Base-by-base conservation (phyloP, 1,140 invertebrate species). In the Papilio dardanus region DNA sequence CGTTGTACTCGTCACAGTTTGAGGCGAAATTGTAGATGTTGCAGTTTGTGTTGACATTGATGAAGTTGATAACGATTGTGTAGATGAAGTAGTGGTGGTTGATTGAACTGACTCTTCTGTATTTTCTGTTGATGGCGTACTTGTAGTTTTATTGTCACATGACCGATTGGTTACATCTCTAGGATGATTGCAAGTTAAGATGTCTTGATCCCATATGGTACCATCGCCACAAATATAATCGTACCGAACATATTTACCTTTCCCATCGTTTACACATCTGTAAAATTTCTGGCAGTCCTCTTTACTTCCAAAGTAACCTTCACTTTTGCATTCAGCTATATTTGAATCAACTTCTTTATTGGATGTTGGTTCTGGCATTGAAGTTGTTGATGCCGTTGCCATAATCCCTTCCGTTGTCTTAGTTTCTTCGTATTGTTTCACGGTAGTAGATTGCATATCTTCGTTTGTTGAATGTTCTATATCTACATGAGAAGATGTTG, bases 261-360 rank as follows among this genome's bases (percentile, higher is more conserved):
- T 94, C 31, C 95, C 95, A 79, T 95, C 94, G 75, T 95, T 91
- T 1, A 97, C 96, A 84, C 96, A 97, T 71, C 96, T 94, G 81
- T 96, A 96, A 82, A 96, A 96, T 82, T 96, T 96, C 66, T 94
- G 94, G 84, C 96, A 97, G 30, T 77, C 62, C 31, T 67, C 50
- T n/a, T 42, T 31, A 66, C 73, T 58, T 14, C 69, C 75, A 76
- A 71, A 71, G 37, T 65, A 76, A 37, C 75, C 75, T 65, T 71
- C 50, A 12, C 3, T 37, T 24, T 28, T n/a, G 66, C 75, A 76
- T 30, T 73, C n/a, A 12, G n/a, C 31, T 28, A 24, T n/a, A 50
- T 7, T 31, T 14, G 42, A 50, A 54, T 10, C 19, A n/a, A n/a
- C 19, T 10, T 33, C 46, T n/a, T 21, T 40, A 6, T 40, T 24